Evolutionary conservation across 2,888 invertebrate species (phyloP).

Genomic region (Dicyrtomina minuta): DNA sequence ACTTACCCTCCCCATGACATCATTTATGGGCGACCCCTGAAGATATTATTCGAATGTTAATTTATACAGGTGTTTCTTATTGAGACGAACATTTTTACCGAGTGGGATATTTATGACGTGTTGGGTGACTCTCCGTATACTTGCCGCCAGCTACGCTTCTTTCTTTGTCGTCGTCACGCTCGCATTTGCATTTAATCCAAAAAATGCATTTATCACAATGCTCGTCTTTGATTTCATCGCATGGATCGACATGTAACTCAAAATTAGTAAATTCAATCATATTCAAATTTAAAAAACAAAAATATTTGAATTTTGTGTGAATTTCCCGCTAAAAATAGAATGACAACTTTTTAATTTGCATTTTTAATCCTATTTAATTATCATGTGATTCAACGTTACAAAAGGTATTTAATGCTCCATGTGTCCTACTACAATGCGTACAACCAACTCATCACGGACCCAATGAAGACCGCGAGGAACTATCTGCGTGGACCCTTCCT

Average conservation of each 20-base stretch:
- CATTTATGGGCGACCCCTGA: no score
- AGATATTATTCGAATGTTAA: slow-evolving; percentile 2
- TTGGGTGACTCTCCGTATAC: slow-evolving; percentile 46
- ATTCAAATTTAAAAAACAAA: not conserved
- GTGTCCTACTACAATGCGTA: slow-evolving; percentile 40
- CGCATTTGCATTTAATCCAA: slow-evolving; percentile 40
- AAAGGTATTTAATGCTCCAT: slow-evolving; percentile 35
- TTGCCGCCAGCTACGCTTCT: slow-evolving; percentile 26
- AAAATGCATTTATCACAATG: slow-evolving; percentile 15
- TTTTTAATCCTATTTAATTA: not conserved
- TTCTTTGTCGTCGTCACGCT: slow-evolving; percentile 40
- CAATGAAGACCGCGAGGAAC: slow-evolving; percentile 33
- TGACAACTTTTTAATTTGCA: no score
- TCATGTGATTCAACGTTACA: not conserved
- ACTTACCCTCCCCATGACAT: no score
- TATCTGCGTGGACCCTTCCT: slow-evolving; percentile 47
- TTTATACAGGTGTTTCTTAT: slow-evolving; percentile 1
- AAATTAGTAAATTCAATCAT: no score
- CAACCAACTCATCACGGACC: slow-evolving; percentile 40
- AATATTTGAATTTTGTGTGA: not conserved
- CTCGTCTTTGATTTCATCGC: slow-evolving; percentile 44
- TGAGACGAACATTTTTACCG: slow-evolving; percentile 33
- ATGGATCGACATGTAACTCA: slow-evolving; percentile 46
- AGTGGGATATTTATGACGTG: slow-evolving; percentile 37
- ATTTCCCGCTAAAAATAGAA: no score